Conservation (phyloP, 2,113 vertebrate genomes). For the Puma concolor region DNA sequence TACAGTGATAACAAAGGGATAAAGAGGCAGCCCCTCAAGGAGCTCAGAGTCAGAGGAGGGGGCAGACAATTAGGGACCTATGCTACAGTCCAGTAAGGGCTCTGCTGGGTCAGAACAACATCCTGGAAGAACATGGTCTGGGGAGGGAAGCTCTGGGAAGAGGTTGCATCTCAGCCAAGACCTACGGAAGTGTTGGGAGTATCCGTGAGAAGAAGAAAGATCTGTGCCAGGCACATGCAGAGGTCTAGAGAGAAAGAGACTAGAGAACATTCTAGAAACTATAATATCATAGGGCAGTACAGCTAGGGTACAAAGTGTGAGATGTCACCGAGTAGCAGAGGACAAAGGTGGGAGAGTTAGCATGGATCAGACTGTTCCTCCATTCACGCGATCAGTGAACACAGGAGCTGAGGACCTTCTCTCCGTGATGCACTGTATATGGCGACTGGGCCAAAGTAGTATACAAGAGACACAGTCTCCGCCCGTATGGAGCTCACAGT, state of each 20-base stretch:
- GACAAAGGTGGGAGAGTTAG: background rate
- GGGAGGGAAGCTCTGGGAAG: background rate
- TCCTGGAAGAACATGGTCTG: background rate
- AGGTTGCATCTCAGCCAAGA: background rate
- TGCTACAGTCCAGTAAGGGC: background rate
- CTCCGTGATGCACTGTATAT: accelerated
- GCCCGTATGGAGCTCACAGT: background rate
- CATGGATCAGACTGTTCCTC: background rate
- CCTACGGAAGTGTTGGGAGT: background rate
- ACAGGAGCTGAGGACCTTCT: background rate
- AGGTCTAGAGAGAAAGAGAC: background rate
- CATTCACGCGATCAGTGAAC: no score
- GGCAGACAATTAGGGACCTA: background rate
- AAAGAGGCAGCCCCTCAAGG: background rate
- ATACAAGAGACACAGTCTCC: background rate
- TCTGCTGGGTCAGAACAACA: background rate
- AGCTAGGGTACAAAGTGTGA: background rate
- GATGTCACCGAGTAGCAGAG: background rate
- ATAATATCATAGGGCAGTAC: background rate
- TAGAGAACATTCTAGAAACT: background rate
- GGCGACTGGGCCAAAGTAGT: background rate
- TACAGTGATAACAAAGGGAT: background rate
- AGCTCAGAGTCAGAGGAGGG: background rate
- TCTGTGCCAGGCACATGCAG: background rate
- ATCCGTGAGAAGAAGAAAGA: background rate